Conservation (phyloP, 2,797 vertebrate genomes). For the Etheostoma nigrum region DNA sequence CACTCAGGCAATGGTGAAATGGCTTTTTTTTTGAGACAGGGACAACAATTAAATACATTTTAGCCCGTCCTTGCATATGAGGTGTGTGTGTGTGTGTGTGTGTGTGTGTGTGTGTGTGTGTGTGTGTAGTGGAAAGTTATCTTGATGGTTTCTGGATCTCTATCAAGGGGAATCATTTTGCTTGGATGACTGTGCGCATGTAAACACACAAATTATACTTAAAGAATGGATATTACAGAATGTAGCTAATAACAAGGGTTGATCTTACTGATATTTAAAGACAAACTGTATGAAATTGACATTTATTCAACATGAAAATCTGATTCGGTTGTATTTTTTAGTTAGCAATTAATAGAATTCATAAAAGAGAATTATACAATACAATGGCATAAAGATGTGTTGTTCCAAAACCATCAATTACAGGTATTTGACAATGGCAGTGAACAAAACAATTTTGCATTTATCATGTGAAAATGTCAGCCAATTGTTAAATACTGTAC, state of each 20-base stretch:
- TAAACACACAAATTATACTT: not conserved
- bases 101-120: constrained; percentile 12
- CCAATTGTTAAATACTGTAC: not conserved
- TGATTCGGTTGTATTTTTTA: not conserved
- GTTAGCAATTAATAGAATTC: not conserved
- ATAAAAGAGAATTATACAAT: not conserved
- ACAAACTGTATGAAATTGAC: not conserved
- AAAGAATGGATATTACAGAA: not conserved
- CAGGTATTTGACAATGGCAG: not conserved
- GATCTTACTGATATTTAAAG: not conserved
- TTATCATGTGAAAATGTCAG: not conserved
- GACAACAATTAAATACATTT: constrained; percentile 75
- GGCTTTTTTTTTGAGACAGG: constrained; percentile 66
- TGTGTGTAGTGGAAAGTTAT: constrained; percentile 48
- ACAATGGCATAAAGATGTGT: not conserved
- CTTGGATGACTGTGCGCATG: constrained; percentile 36
- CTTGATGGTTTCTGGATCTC: constrained; percentile 66
- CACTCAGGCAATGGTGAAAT: constrained; percentile 74
- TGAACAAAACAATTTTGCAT: not conserved
- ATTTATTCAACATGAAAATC: not conserved
- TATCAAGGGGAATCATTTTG: constrained; percentile 62
- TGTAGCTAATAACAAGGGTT: not conserved
- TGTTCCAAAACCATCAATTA: not conserved
- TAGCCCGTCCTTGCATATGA: constrained; percentile 56
- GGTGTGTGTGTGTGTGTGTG: constrained; percentile 22